These are phyloP conservation scores for Saccopteryx bilineata DNA, from an alignment of 2,113 vertebrate species.

Conservation along the genomic window DNA sequence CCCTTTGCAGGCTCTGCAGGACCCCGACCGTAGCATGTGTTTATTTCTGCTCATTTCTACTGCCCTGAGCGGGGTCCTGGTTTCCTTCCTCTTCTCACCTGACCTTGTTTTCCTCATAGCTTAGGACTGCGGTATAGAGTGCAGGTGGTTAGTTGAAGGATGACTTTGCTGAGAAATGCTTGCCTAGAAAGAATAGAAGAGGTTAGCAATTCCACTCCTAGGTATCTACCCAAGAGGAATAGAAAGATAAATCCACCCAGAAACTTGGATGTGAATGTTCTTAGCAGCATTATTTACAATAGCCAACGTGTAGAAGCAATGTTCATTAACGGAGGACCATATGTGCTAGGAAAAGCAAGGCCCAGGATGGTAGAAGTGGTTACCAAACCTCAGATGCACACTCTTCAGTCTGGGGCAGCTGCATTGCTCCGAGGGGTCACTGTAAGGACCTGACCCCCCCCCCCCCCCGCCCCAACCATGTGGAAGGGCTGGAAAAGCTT, in stretches of 20 bases:
- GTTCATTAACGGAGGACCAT: background rate
- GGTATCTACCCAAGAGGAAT: background rate
- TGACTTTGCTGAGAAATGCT: background rate
- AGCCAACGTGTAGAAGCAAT: background rate
- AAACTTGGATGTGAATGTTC: slow-evolving; percentile 5
- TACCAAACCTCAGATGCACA: background rate
- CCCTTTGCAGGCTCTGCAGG: background rate
- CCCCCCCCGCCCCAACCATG: accelerated
- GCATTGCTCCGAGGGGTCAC: background rate
- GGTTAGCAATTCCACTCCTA: background rate
- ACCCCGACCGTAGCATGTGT: background rate
- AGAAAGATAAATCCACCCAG: background rate
- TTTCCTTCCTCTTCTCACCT: background rate
- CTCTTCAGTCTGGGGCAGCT: background rate
- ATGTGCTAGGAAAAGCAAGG: background rate
- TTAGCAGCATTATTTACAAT: slow-evolving; percentile 4
- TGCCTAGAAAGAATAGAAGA: background rate
- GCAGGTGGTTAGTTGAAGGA: background rate
- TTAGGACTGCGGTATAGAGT: background rate
- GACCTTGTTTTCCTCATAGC: background rate
- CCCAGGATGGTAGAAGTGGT: accelerated
- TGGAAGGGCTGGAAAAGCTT: background rate
- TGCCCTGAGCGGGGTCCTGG: background rate
- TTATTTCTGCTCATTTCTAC: background rate
- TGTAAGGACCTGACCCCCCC: background rate